Conservation (phyloP, 2,113 vertebrate species). For the Prietella phreatophila region DNA sequence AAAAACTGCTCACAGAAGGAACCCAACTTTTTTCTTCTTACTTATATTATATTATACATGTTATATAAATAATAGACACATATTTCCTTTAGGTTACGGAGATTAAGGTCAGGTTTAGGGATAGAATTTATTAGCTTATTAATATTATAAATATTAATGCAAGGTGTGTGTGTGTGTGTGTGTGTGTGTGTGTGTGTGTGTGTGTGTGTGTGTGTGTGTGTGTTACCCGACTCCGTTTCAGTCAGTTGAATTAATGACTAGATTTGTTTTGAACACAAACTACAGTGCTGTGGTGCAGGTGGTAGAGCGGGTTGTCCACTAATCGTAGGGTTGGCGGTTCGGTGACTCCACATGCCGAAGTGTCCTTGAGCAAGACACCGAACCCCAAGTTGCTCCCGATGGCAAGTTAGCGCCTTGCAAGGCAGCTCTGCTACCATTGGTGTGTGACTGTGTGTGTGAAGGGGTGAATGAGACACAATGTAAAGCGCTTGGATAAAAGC, state of each 20-base stretch:
- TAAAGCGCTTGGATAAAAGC: no score
- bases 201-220: conserved; percentile 23
- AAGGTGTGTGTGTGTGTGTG: neutral
- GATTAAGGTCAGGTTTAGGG: neutral
- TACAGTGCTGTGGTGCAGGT: no score
- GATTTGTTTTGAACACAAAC: neutral
- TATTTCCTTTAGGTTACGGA: neutral
- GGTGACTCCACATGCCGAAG: no score
- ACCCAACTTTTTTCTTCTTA: neutral
- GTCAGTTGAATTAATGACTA: neutral
- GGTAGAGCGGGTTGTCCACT: no score
- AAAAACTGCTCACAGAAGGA: neutral
- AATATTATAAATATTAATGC: no score
- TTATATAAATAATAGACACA: neutral
- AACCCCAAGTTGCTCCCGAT: no score
- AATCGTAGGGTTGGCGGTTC: no score
- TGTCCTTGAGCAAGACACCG: no score
- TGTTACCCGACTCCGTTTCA: neutral
- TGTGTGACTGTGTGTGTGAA: no score
- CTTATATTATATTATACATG: neutral
- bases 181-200: neutral
- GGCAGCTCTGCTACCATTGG: no score
- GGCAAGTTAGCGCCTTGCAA: no score
- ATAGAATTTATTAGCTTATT: neutral
- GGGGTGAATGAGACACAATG: no score